Evolutionary conservation across 2,113 vertebrate species (phyloP).

Genomic region (Vidua macroura): DNA sequence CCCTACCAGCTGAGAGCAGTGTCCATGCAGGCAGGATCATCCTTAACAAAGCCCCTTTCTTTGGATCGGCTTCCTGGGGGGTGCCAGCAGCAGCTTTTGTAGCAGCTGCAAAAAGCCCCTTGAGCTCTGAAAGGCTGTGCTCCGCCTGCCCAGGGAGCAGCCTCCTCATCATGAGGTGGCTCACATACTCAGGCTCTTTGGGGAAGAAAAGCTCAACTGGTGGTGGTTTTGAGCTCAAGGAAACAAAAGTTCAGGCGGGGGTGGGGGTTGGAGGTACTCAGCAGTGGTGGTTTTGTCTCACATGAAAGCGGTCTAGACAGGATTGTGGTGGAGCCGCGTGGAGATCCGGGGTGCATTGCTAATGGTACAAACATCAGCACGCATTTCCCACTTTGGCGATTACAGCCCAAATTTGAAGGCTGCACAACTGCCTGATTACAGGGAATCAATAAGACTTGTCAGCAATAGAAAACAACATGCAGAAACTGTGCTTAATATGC

Average conservation of each 20-base stretch:
- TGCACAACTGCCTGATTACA: not conserved
- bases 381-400: not conserved
- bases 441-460: not conserved
- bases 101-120: not conserved
- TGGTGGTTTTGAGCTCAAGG: fast-evolving
- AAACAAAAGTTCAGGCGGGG: not conserved
- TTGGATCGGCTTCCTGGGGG: fast-evolving
- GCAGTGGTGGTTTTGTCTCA: not conserved
- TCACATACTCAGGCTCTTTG: not conserved
- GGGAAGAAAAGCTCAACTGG: fast-evolving
- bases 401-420: not conserved
- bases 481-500: not conserved
- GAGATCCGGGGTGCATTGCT: not conserved
- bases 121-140: fast-evolving
- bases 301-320: not conserved
- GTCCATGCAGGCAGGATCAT: not conserved
- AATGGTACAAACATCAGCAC: not conserved
- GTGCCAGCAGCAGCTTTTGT: fast-evolving
- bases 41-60: not conserved
- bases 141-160: fast-evolving
- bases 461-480: not conserved
- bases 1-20: not conserved
- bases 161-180: not conserved
- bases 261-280: not conserved
- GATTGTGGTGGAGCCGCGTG: fast-evolving